A percentile compares a stretch with the other conserved stretches of the same genome.
Conservation (phyloP, 2,797 vertebrate species). For the Falco columbarius region DNA sequence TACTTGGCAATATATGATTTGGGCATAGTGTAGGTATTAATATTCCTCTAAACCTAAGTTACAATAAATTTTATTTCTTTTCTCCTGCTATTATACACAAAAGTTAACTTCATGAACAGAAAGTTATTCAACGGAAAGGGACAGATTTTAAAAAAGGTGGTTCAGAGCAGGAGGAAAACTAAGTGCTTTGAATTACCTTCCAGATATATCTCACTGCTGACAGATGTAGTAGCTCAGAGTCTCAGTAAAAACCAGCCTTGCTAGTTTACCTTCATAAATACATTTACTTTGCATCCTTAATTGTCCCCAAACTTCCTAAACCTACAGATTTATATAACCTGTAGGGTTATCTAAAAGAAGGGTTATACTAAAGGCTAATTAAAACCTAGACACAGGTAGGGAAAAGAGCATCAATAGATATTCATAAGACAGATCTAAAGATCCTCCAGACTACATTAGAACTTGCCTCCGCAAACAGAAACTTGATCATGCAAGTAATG, state of each 20-base stretch:
- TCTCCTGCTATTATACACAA: not conserved
- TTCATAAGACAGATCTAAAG: not conserved
- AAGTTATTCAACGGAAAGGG: not conserved
- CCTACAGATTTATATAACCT: no score
- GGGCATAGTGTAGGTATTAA: not conserved
- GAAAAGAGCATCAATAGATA: not conserved
- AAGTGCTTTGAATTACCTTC: not conserved
- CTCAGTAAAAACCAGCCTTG: not conserved
- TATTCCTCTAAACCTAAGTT: not conserved
- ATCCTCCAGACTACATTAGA: not conserved
- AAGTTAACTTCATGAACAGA: not conserved
- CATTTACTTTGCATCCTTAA: not conserved
- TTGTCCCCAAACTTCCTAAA: not conserved
- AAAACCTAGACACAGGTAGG: not conserved
- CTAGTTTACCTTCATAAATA: no score
- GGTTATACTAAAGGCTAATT: no score
- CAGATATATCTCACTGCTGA: not conserved
- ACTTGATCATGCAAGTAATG: not conserved
- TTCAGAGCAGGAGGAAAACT: not conserved
- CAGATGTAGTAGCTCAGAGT: rapidly evolving
- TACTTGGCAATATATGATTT: not conserved
- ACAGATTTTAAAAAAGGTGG: not conserved
- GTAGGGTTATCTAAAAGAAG: no score
- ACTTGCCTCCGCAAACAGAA: not conserved
- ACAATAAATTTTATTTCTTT: not conserved